A percentile compares a stretch with the other conserved stretches of the same genome.
Evolutionary conservation across 2,888 invertebrate genomes (phyloP).

Genomic region (Thymelicus sylvestris): DNA sequence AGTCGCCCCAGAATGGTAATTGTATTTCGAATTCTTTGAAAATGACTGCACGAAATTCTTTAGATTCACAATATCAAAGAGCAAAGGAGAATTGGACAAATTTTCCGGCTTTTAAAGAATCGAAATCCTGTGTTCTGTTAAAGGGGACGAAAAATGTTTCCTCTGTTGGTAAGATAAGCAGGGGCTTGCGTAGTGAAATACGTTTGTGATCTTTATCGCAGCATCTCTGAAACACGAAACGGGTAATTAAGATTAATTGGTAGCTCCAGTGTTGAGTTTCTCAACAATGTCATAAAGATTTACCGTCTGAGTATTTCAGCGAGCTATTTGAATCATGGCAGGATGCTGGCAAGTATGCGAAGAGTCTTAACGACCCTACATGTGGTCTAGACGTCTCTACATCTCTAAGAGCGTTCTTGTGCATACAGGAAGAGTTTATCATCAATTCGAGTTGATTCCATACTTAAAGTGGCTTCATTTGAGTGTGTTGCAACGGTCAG

Average conservation of each 20-base stretch:
- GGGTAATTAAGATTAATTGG: conserved; percentile 46
- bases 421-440: conserved; percentile 6
- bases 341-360: conserved; percentile 19
- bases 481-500: too few species aligned
- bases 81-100: conserved; percentile 65
- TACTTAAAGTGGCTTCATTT: neutral
- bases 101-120: conserved; percentile 69
- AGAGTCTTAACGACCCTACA: conserved; percentile 6
- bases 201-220: conserved; percentile 42
- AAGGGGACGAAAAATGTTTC: conserved; percentile 56
- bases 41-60: conserved; percentile 43
- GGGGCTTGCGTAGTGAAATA: conserved; percentile 39
- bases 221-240: conserved; percentile 39
- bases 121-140: conserved; percentile 50
- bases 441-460: neutral
- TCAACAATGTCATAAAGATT: conserved; percentile 38
- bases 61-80: conserved; percentile 66
- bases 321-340: conserved; percentile 27
- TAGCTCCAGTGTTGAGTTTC: conserved; percentile 37
- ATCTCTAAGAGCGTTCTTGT: neutral
- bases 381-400: conserved; percentile 22
- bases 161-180: conserved; percentile 43
- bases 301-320: conserved; percentile 30
- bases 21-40: conserved; percentile 24
- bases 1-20: conserved; percentile 15